Conservation (phyloP, 2,888 invertebrate species). For the Tinea trinotella region DNA sequence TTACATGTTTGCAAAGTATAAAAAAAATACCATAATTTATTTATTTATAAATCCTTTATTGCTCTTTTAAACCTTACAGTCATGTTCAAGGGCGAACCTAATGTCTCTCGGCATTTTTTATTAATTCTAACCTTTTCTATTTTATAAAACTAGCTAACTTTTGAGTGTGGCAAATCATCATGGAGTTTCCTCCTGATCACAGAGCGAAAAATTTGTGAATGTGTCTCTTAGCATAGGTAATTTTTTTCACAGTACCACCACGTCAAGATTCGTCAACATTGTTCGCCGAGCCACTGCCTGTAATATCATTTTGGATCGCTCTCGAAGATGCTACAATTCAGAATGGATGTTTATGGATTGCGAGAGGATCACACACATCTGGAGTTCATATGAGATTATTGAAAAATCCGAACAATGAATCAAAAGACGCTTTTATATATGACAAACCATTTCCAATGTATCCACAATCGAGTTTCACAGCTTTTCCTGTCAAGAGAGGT, state of each 20-base stretch:
- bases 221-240: too few relatives aligned
- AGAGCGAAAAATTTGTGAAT: too few relatives aligned
- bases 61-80: too few relatives aligned
- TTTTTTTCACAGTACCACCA: conserved; percentile 71
- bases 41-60: too few relatives aligned
- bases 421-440: conserved; percentile 76
- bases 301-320: conserved; percentile 96
- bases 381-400: conserved; percentile 81
- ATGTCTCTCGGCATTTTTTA: too few relatives aligned
- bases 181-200: too few relatives aligned
- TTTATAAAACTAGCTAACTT: too few relatives aligned
- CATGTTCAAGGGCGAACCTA: too few relatives aligned
- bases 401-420: conserved; percentile 77
- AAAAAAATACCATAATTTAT: too few relatives aligned
- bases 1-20: too few relatives aligned
- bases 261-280: conserved; percentile 94
- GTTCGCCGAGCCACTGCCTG: conserved; percentile 84
- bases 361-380: conserved; percentile 91
- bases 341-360: conserved; percentile 96
- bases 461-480: conserved; percentile 80
- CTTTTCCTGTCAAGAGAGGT: conserved; percentile 91
- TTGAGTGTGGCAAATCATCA: too few relatives aligned
- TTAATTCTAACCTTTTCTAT: too few relatives aligned
- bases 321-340: conserved; percentile 92
- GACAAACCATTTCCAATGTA: conserved; percentile 79